Evolutionary conservation across 2,888 invertebrate species (phyloP).

Genomic region (Catocala sponsa): DNA sequence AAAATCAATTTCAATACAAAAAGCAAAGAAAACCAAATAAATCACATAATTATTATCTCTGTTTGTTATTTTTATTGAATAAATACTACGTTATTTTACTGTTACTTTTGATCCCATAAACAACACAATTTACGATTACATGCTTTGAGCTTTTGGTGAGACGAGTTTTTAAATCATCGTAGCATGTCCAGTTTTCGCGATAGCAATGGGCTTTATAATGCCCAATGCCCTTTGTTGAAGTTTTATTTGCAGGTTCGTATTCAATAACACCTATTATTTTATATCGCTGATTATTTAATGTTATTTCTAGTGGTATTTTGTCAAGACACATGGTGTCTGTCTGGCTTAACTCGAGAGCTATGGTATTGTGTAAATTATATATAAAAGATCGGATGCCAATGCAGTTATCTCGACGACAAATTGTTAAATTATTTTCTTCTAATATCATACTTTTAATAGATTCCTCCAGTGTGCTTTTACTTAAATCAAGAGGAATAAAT

Average conservation of each 20-base stretch:
- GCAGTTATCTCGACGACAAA: constrained; percentile 10
- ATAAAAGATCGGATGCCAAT: constrained; percentile 8
- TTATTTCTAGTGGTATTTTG: constrained; percentile 12
- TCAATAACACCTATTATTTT: constrained; percentile 12
- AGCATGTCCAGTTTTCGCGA: constrained; percentile 10
- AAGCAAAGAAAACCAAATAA: constrained; percentile 4
- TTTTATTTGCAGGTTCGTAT: constrained; percentile 7
- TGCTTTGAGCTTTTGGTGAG: constrained; percentile 6
- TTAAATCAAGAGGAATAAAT: constrained; percentile 9
- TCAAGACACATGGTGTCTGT: constrained; percentile 10
- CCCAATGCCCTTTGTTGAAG: constrained; percentile 8
- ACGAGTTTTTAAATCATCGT: constrained; percentile 9
- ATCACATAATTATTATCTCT: constrained; percentile 3
- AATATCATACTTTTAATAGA: constrained; percentile 4
- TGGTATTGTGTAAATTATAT: constrained; percentile 9
- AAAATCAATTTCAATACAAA: constrained; percentile 10
- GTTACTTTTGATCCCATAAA: constrained; percentile 6
- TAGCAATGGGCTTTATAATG: constrained; percentile 10
- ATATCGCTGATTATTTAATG: constrained; percentile 5
- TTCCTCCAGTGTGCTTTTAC: constrained; percentile 4
- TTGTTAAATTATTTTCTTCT: constrained; percentile 8
- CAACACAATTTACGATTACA: constrained; percentile 8
- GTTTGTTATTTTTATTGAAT: constrained; percentile 9
- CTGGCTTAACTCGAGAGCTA: constrained; percentile 10
- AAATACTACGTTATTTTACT: constrained; percentile 6